Percentiles rank a stretch among this genome's conserved stretches.
These are phyloP conservation scores for Notiomystis cincta DNA, from an alignment of 2,113 vertebrate genomes.

Conservation along the genomic window DNA sequence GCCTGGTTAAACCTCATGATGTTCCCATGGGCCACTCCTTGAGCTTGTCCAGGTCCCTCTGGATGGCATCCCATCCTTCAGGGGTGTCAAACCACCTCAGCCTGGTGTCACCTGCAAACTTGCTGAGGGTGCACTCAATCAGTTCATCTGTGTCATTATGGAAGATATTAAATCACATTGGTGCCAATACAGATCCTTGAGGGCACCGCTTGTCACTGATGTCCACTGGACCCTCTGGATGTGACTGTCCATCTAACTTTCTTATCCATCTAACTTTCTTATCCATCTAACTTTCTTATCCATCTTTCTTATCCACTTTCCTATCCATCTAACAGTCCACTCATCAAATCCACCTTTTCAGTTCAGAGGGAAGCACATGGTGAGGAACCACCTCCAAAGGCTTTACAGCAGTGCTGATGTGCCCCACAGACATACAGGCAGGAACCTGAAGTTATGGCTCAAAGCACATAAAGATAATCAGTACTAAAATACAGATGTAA, in stretches of 20 bases:
- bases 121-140: not conserved
- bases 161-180: not conserved
- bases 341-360: not conserved
- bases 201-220: not conserved
- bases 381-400: not conserved
- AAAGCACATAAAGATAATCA: not conserved
- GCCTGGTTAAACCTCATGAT: rapidly evolving
- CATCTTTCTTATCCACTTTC: not conserved
- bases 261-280: not conserved
- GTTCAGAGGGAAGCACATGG: not conserved
- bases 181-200: not conserved
- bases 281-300: not conserved
- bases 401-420: not conserved
- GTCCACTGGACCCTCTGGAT: not conserved
- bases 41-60: not conserved
- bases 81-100: not conserved
- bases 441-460: not conserved
- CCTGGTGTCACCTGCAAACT: not conserved
- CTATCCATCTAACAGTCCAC: not conserved
- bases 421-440: not conserved
- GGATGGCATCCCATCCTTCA: not conserved
- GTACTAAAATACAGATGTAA: not conserved
- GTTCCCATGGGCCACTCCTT: rapidly evolving
- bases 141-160: not conserved
- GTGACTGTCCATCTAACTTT: not conserved